Evolutionary conservation across 2,797 vertebrate species (phyloP), one percentile per base, ranked within the genome.

Genomic region (Hemitrygon akajei): DNA sequence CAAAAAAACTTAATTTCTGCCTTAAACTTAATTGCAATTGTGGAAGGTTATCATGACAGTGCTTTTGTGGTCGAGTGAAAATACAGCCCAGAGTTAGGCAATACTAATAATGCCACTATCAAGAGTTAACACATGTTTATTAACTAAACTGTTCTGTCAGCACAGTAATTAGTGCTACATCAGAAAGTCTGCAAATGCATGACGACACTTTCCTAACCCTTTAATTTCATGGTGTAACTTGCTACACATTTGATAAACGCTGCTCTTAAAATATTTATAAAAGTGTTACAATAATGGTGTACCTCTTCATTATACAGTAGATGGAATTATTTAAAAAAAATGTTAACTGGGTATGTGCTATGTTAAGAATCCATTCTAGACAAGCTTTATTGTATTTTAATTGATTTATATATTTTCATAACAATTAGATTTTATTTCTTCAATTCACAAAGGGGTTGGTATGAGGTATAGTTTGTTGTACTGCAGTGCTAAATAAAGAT

Each of bases 101-200:
- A 76, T 40, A 93, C 14, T 75, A 76, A 73, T 93, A 93, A 75
- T 56, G 40, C 6, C 76, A 71, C 40, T 76, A 58, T 93, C 71
- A 93, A 93, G 47, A 93, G 76, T 93, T 93, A 93, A 93, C 71
- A 93, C 91, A 92, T 91, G 7, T 75, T 92, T 92, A 73, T 56
- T 56, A 73, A 93, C 25, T 56, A 93, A 76, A 93, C 91, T 93
- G 37, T 76, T 93, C 27, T 56, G 25, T 71, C 71, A 75, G 92
- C 37, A 73, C 73, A 93, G n/a, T 93, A 93, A 76, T 93, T 93
- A 93, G 69, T 93, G 91, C 71, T 76, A 76, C 27, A 47, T n/a
- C 71, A 93, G 40, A 30, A 93, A 75, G 56, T 40, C 18, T 89
- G 63, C 60, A 69, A 34, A 37, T 69, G 18, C 60, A 89, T 63